These are phyloP conservation scores for Cryptoprocta ferox DNA, from an alignment of 2,797 vertebrate species.

Conservation along the genomic window DNA sequence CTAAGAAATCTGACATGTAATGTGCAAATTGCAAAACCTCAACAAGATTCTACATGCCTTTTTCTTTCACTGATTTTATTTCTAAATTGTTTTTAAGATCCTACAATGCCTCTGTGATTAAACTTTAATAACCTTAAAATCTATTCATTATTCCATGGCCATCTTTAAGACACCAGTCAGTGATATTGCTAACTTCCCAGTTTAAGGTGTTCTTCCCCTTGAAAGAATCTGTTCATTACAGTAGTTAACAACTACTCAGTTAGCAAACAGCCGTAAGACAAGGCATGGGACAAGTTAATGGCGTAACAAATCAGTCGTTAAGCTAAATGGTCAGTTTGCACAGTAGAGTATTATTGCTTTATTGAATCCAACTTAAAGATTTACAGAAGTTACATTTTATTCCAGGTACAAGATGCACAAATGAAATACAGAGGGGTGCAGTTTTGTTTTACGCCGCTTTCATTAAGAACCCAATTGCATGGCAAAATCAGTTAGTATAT, in stretches of 20 bases:
- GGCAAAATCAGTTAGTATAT: slow-evolving; percentile 79
- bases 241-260: slow-evolving; percentile 83
- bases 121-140: slow-evolving; percentile 68
- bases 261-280: slow-evolving; percentile 83
- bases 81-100: slow-evolving; percentile 48
- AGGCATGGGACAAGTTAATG: slow-evolving; percentile 84
- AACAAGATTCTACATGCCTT: slow-evolving; percentile 54
- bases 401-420: slow-evolving; percentile 80
- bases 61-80: slow-evolving; percentile 63
- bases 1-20: slow-evolving; percentile 54
- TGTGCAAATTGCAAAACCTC: slow-evolving; percentile 25
- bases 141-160: slow-evolving; percentile 54
- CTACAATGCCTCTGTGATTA: background rate
- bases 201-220: slow-evolving; percentile 69
- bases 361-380: slow-evolving; percentile 85
- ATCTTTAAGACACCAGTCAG: slow-evolving; percentile 43
- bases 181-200: slow-evolving; percentile 54
- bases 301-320: slow-evolving; percentile 85
- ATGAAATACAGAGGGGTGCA: slow-evolving; percentile 76
- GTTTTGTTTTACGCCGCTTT: slow-evolving; percentile 83
- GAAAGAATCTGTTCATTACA: slow-evolving; percentile 82
- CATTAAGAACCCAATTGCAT: slow-evolving; percentile 78
- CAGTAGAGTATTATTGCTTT: slow-evolving; percentile 84
- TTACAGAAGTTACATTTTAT: slow-evolving; percentile 84
- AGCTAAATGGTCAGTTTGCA: slow-evolving; percentile 84